Evolutionary conservation across 2,888 invertebrate genomes (phyloP).

Genomic region (Strigamia crassipes): DNA sequence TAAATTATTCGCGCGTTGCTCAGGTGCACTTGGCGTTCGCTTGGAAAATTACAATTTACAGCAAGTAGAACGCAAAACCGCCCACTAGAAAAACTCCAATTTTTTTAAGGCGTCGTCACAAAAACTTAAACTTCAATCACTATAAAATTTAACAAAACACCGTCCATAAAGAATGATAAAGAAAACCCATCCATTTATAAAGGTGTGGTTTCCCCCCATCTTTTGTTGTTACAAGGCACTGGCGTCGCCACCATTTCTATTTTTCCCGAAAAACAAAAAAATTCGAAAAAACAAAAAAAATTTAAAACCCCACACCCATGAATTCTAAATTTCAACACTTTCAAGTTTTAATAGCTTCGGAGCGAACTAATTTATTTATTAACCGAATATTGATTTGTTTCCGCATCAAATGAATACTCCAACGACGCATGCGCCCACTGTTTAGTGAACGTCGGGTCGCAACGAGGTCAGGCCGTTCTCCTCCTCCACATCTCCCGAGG

Average conservation of each 20-base stretch:
- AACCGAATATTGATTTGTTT: constrained; percentile 27
- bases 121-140: constrained; percentile 42
- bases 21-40: constrained; percentile 42
- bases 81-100: constrained; percentile 11
- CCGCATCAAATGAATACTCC: constrained; percentile 20
- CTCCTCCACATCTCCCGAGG: constrained; percentile 37
- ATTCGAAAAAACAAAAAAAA: background rate
- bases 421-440: constrained; percentile 30
- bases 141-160: constrained; percentile 38
- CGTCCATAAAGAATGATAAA: constrained; percentile 35
- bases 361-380: constrained; percentile 28
- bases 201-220: constrained; percentile 33
- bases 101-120: constrained; percentile 41
- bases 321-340: background rate
- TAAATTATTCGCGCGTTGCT: constrained; percentile 39
- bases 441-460: constrained; percentile 33
- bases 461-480: constrained; percentile 2
- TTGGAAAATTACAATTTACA: constrained; percentile 42
- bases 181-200: constrained; percentile 36
- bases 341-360: background rate
- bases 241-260: background rate
- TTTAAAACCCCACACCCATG: background rate
- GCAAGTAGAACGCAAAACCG: constrained; percentile 28
- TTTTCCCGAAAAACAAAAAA: background rate
- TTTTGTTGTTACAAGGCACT: constrained; percentile 16